Conservation (phyloP, 2,797 vertebrate genomes). For the Xiphophorus birchmanni region DNA sequence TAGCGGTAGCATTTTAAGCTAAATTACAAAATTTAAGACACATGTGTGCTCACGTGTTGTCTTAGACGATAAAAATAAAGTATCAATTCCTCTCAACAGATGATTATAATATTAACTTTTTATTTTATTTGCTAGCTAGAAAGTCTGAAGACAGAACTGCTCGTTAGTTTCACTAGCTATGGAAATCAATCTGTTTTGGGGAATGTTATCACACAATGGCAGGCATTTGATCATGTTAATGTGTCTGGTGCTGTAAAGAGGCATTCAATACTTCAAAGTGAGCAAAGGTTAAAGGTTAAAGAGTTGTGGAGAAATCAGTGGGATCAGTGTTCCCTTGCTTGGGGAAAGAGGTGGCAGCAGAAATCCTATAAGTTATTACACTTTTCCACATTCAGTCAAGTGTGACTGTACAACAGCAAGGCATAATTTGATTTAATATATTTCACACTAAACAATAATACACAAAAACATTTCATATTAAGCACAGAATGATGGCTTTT, state of each 20-base stretch:
- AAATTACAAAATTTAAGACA: not conserved
- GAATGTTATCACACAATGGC: not conserved
- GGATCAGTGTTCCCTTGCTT: not conserved
- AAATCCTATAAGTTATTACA: not conserved
- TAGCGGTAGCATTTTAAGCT: not conserved
- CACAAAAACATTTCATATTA: not conserved
- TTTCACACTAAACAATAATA: not conserved
- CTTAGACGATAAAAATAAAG: not conserved
- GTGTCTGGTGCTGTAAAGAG: not conserved
- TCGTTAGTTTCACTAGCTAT: not conserved
- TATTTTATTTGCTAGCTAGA: not conserved
- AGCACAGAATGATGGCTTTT: not conserved
- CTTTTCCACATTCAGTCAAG: slow-evolving; percentile 38
- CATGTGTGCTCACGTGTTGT: not conserved
- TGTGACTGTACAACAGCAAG: slow-evolving; percentile 1
- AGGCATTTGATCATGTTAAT: not conserved
- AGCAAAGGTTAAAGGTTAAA: not conserved
- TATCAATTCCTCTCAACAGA: not conserved
- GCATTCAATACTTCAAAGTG: not conserved
- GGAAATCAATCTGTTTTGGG: not conserved
- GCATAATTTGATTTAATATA: not conserved
- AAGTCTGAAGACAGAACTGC: not conserved
- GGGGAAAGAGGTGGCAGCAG: not conserved
- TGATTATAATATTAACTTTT: not conserved
- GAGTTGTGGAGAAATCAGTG: not conserved